Evolutionary conservation across 2,888 invertebrate genomes (phyloP), one percentile per base, ranked within the genome.

Genomic region (Sesia bembeciformis): DNA sequence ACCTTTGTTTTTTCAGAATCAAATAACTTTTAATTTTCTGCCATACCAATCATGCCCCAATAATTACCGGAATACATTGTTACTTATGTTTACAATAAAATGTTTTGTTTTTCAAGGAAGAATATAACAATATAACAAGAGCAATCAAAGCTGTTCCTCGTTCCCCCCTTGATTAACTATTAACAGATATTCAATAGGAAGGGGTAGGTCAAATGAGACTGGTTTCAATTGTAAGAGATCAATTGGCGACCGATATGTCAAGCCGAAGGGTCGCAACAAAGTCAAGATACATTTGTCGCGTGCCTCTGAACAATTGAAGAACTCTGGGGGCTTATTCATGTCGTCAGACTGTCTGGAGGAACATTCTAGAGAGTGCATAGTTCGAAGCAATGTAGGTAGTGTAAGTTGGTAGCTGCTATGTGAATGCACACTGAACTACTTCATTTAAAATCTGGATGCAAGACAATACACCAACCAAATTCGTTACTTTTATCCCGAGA

Each of bases 281-380:
- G 23, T 23, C 23, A 23, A 2, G 2, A 23, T 7, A 50, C 46
- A 52, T 56, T 56, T 49, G 39, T 59, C 60, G 57, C 52, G 50
- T 57, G 4, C 40, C 23, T 56, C 57, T 56, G 57, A 56, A 53
- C 51, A 56, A 52, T 62, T 54, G 38, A 52, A 40, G 43, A 8
- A 6, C n/a, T 43, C 4, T 43, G 4, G 7, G 8, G 7, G 8
- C 3, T 46, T n/a, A 8, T 46, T 7, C 43, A 55, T 4, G 54
- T n/a, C 56, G 58, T 49, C 66, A 51, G 40, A 53, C 58, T 7
- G 64, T 66, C 66, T 64, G 54, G 54, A 53, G 6, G 43, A 41
- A 39, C 43, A 51, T 53, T 59, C 56, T 56, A 55, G 8, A 60
- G 62, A n/a, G 43, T 43, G 43, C 7, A 43, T 42, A 7, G 8